Evolutionary conservation across 2,888 invertebrate genomes (phyloP).

Genomic region (Dysmachus trigonus): DNA sequence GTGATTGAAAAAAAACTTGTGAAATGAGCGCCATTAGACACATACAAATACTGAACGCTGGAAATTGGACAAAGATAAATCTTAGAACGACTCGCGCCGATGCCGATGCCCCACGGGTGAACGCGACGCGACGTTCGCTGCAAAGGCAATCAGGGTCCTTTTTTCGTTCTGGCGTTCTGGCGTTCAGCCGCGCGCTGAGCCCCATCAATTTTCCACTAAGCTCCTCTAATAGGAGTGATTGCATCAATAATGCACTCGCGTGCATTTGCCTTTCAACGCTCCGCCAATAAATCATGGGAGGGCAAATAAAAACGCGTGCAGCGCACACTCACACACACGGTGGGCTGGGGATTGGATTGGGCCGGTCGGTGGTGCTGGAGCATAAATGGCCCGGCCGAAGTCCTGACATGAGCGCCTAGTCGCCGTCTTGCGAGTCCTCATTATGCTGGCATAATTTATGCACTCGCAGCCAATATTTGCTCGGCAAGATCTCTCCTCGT

Average conservation of each 20-base stretch:
- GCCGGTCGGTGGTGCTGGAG: no score
- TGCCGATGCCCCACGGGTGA: not conserved
- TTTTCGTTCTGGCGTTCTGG: not conserved
- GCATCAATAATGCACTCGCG: constrained; percentile 42
- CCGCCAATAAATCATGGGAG: constrained; percentile 30
- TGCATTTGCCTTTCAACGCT: constrained; percentile 40
- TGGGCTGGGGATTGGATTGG: no score
- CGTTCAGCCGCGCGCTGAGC: not conserved
- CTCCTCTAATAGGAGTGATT: constrained; percentile 37
- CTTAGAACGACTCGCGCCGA: not conserved
- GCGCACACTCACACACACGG: not conserved
- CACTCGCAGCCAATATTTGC: constrained; percentile 35
- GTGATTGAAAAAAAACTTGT: not conserved
- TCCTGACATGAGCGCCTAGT: not conserved
- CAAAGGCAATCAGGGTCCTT: constrained; percentile 11
- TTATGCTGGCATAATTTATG: constrained; percentile 39
- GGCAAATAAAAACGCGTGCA: constrained; percentile 40
- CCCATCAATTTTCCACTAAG: constrained; percentile 29
- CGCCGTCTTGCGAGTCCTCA: constrained; percentile 26
- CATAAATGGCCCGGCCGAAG: not conserved
- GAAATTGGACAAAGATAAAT: constrained; percentile 34
- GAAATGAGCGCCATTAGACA: not conserved
- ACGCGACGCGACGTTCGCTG: not conserved
- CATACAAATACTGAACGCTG: not conserved
- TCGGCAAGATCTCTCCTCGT: not conserved